Base-by-base conservation (phyloP, 2,113 vertebrate species). In the Hippocampus zosterae region DNA sequence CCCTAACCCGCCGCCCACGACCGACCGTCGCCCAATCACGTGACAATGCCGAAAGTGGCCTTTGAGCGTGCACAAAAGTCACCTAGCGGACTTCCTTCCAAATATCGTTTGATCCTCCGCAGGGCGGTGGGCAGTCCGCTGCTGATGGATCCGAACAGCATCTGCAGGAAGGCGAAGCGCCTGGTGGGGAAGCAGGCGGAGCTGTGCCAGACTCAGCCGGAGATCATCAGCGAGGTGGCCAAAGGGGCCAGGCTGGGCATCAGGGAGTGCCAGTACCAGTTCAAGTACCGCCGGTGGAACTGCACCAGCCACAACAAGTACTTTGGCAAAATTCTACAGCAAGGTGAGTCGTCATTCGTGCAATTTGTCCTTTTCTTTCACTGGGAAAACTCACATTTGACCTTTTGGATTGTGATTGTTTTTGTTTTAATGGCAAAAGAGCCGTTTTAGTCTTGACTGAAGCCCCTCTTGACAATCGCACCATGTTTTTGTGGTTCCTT, bases 141-240 rank as follows among this genome's bases (percentile, higher is more conserved):
- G 91, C 95, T 98, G 87, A 98, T 98, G 96, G 97, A 98, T 81
- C 95, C 97, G 66, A 98, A 95, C 89, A 98, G 96, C 87, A 98
- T 98, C 89, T 98, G 97, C 89, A 94, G 96, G 86, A 98, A 98
- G 91, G 95, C 96, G 0, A 95, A 95, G 89, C 90, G 95, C 21
- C 88, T 98, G 87, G 96, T 93, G 0, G 95, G 96, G 67, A 94
- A 96, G 79, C 96, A 98, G 89, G 96, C 96, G 0, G 96, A 98
- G 81, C 83, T 98, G 84, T 98, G 97, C 87, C 96, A 97, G 85
- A 94, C 94, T 3, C 96, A 98, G 86, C 97, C 97, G 0, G 97
- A 98, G 91, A 96, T 98, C 13, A 93, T 98, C 71, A 93, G 89
- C 13, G 96, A 98, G 87, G 93, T 97, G 71, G 96, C 95, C 67